Base-by-base conservation (phyloP, 2,888 invertebrate genomes). In the Brenthis daphne region DNA sequence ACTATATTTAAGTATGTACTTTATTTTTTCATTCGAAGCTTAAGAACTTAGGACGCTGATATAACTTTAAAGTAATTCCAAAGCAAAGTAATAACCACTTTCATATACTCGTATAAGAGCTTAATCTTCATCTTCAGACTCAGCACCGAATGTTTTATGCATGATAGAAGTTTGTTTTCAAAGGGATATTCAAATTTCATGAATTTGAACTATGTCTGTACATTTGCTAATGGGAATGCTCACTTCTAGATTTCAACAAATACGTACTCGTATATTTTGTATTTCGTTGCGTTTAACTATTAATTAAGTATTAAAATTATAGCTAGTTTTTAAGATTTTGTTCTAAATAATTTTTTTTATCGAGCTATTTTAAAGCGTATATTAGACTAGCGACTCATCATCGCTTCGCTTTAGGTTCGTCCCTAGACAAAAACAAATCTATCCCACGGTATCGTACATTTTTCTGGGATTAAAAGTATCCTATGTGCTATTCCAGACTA, bases 111-210 rank as follows among this genome's bases (percentile, higher is more conserved):
- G 6, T 37, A 43, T 16, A 53, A 63, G 14, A 43, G 24, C 11
- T 16, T 63, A 63, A 67, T 55, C 58, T 37, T 3, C 60, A 55
- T 55, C 60, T 60, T 54, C n/a, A 63, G 61, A 33, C 47, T 51
- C 53, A n/a, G 20, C 13, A 57, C 14, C 37, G 14, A 65, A 72
- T 72, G 64, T 67, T 67, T 69, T 65, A 69, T 72, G 61, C 65
- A 69, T 69, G 48, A 58, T 48, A 16, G 8, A 67, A 69, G 60
- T 67, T 67, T 67, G 54, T 54, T 60, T 48, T 37, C 54, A 58
- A 60, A 37, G 50, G 43, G 14, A 13, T 55, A 66, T 66, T 60
- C 51, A 66, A 60, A 58, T 66, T 29, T 53, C 12, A 47, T 16
- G 43, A 53, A 53, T 55, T 43, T 29, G 37, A n/a, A 60, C 50